Percentiles rank a stretch among this genome's conserved stretches.
These are phyloP conservation scores for Thalpophila matura DNA, from an alignment of 2,888 invertebrate genomes.

Conservation along the genomic window DNA sequence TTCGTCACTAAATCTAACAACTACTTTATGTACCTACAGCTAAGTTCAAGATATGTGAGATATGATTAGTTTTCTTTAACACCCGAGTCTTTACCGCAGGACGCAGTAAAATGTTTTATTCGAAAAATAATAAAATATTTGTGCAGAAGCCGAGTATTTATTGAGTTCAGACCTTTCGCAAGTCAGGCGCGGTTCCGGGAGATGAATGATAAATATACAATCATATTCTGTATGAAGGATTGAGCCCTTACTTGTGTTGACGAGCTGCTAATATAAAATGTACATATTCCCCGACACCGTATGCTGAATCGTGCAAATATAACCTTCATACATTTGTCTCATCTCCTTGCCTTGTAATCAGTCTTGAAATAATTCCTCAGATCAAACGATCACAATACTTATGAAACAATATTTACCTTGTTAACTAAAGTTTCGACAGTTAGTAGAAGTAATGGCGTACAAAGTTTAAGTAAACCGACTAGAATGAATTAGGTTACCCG, in stretches of 20 bases:
- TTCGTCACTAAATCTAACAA: constrained; percentile 81
- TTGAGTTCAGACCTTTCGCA: constrained; percentile 48
- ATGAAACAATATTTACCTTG: constrained; percentile 79
- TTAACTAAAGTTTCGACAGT: constrained; percentile 77
- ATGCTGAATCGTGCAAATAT: constrained; percentile 40
- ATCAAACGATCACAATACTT: constrained; percentile 64
- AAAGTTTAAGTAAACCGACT: constrained; percentile 69
- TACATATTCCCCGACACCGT: constrained; percentile 43
- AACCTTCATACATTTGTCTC: constrained; percentile 2
- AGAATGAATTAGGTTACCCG: constrained; percentile 67
- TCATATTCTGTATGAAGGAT: constrained; percentile 60
- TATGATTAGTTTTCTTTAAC: constrained; percentile 36
- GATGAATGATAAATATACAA: constrained; percentile 63
- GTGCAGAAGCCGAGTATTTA: constrained; percentile 45
- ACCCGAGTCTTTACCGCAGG: constrained; percentile 5
- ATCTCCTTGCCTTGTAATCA: constrained; percentile 11
- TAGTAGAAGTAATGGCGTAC: constrained; percentile 68
- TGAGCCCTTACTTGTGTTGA: constrained; percentile 60
- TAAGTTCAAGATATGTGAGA: constrained; percentile 34
- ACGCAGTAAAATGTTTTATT: constrained; percentile 34
- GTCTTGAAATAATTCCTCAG: constrained; percentile 35
- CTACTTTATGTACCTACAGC: constrained; percentile 68
- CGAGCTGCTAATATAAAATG: constrained; percentile 60
- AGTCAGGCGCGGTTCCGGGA: constrained; percentile 53
- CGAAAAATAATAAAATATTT: constrained; percentile 49